Percentiles rank a stretch among this genome's conserved stretches.
Conservation (phyloP, 2,113 vertebrate species). For the Trogon melanurus region DNA sequence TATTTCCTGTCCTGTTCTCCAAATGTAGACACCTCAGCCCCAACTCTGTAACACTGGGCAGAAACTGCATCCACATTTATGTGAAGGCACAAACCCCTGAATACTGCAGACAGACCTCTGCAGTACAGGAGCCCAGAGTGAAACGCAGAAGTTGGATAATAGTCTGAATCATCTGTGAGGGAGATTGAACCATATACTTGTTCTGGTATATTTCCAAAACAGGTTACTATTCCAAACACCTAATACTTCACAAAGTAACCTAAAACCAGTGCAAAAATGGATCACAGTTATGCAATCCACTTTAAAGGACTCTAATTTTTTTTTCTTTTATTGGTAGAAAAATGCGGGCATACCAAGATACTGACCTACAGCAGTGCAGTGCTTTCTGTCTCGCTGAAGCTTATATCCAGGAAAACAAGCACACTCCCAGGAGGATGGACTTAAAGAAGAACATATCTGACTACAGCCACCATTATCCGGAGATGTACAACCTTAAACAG, state of each 20-base stretch:
- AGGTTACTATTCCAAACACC: background rate
- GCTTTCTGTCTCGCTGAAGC: constrained; percentile 82
- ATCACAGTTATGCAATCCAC: background rate
- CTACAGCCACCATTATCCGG: constrained; percentile 91
- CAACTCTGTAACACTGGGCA: background rate
- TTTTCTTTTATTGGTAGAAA: background rate
- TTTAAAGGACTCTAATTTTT: background rate
- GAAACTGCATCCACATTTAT: background rate
- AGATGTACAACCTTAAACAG: constrained; percentile 85
- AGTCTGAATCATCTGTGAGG: background rate
- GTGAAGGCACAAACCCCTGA: background rate
- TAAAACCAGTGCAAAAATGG: background rate
- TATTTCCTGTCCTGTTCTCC: background rate
- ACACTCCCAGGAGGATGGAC: constrained; percentile 84
- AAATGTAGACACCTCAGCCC: background rate
- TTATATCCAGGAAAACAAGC: constrained; percentile 87
- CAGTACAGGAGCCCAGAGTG: background rate
- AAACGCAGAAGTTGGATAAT: background rate
- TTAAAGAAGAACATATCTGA: constrained; percentile 83
- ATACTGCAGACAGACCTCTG: fast-evolving
- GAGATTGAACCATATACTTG: background rate
- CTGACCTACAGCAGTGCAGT: constrained; percentile 85
- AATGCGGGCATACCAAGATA: background rate
- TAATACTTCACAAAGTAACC: background rate
- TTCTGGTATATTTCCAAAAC: background rate